phyloP scores from a whole-genome alignment of 1,140 invertebrate genomes.

The Chionoecetes opilio region DNA sequence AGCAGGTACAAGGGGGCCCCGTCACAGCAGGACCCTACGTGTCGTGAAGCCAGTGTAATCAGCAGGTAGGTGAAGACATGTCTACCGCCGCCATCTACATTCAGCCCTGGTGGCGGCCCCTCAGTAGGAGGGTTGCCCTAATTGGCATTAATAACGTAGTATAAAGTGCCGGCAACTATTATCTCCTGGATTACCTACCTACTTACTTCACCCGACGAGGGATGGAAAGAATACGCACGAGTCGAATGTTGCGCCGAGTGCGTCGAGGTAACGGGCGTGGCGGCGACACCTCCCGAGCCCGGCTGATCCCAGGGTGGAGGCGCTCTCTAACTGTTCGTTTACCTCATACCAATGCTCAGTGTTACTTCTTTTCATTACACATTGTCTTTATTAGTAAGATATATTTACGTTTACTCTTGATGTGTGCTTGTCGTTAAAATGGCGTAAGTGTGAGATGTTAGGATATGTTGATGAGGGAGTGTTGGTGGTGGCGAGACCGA shows the following conservation, averaged over 20 bases:
- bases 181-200: slow-evolving; percentile 58
- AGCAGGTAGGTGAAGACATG: slow-evolving; percentile 70
- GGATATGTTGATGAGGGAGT: neutral
- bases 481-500: neutral
- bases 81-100: slow-evolving; percentile 62
- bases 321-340: neutral
- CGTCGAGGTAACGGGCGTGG: slow-evolving; percentile 55
- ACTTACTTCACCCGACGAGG: slow-evolving; percentile 44
- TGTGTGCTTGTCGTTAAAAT: neutral
- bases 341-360: neutral
- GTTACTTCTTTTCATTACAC: too few relatives aligned
- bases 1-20: slow-evolving; percentile 79
- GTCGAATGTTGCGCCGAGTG: slow-evolving; percentile 34
- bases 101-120: slow-evolving; percentile 48
- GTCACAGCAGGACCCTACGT: slow-evolving; percentile 78
- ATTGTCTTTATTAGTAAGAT: neutral
- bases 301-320: slow-evolving; percentile 17
- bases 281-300: slow-evolving; percentile 58
- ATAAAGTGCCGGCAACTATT: slow-evolving; percentile 57
- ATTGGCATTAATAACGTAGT: slow-evolving; percentile 66
- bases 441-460: neutral
- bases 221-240: slow-evolving; percentile 57
- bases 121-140: slow-evolving; percentile 52
- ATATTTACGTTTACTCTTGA: neutral
- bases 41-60: slow-evolving; percentile 77